Base-by-base conservation (phyloP, 1,140 invertebrate species). In the Orchestia grillus region DNA sequence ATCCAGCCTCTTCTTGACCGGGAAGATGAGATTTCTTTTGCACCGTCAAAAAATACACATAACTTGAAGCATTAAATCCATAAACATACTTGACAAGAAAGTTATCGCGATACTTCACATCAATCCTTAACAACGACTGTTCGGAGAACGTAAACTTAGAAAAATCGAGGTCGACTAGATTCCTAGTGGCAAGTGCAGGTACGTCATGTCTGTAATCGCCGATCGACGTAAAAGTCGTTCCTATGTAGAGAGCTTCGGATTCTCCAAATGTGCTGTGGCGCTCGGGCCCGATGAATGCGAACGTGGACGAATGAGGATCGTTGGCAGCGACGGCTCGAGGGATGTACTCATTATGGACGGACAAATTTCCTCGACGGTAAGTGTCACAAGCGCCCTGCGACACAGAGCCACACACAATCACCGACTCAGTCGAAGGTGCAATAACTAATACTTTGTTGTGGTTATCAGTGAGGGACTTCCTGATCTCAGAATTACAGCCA, bases 41-140 rank as follows among this genome's bases (percentile, higher is more conserved):
- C 43, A 99, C 99, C 87, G 99, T 98, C 36, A 99, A 98, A 97
- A 99, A 99, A 97, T 99, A 99, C 6, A 99, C 99, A 97, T 99
- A 99, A 96, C 99, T 98, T 97, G 98, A 99, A 1, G 99, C 98
- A 97, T 99, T 99, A 97, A 99, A 99, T 28, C 99, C 99, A 97
- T 99, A 99, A 1, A 99, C 98, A 97, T 99, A 99, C 97, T 99
- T 98, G 43, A 99, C 99, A 16, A 99, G 98, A 97, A 99, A 99
- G 97, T 99, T 99, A 97, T 99, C 99, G 96, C 99, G 98, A 97
- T 99, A 99, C 97, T 99, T 99, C 28, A 99, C 99, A 97, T 99
- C 99, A 96, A 99, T 99, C 97, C 98, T 98, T n/a, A 99, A 98
- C 91, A 98, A 98, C 45, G 99, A 99, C 97, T 99, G 98, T 97